Conservation (phyloP, 2,113 vertebrate species). For the Cynopterus brachyotis region DNA sequence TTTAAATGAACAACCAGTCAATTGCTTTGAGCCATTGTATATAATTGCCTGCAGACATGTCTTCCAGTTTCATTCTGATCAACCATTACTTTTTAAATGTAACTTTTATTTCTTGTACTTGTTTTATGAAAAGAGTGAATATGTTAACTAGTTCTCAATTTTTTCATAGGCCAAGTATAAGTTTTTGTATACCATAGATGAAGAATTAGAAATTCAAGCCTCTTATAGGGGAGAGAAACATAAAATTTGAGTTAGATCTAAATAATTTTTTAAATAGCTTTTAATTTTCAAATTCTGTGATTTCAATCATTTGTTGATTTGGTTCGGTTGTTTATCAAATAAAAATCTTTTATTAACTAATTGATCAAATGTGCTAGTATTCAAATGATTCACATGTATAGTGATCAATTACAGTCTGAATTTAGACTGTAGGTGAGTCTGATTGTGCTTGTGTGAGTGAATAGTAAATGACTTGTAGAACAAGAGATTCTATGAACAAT, state of each 20-base stretch:
- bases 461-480: not conserved
- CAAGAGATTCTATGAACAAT: not conserved
- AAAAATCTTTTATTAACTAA: not conserved
- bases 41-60: not conserved
- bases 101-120: not conserved
- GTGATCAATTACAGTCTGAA: not conserved
- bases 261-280: not conserved
- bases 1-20: not conserved
- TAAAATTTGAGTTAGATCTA: not conserved
- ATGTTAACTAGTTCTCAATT: not conserved
- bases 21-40: not conserved
- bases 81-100: not conserved
- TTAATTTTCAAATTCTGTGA: not conserved
- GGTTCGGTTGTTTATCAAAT: not conserved
- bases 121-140: not conserved
- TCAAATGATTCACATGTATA: not conserved
- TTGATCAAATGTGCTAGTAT: not conserved
- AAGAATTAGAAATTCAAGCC: not conserved
- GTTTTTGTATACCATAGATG: not conserved
- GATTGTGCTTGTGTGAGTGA: accelerated
- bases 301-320: not conserved
- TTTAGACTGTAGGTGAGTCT: not conserved
- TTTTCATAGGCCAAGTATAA: not conserved
- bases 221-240: not conserved
- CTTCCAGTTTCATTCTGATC: not conserved